A percentile compares a stretch with the other conserved stretches of the same genome.
Evolutionary conservation across 1,140 invertebrate species (phyloP).

Genomic region (Drosophila biarmipes): DNA sequence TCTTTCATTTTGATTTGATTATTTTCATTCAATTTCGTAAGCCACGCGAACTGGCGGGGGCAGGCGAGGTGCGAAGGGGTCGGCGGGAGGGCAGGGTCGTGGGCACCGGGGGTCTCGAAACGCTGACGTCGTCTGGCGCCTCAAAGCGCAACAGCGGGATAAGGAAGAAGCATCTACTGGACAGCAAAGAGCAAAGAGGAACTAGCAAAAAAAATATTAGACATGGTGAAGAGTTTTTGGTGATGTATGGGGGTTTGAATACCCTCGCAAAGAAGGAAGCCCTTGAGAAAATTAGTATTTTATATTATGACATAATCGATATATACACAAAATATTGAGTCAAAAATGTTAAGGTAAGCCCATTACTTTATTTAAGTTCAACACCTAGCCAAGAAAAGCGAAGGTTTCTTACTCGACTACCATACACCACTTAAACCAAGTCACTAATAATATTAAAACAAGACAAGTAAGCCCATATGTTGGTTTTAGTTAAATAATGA

Average conservation of each 20-base stretch:
- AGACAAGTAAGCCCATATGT: too few relatives aligned
- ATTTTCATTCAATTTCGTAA: conserved; percentile 75
- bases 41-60: conserved; percentile 52
- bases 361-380: too few relatives aligned
- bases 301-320: too few relatives aligned
- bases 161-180: conserved; percentile 22
- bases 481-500: too few relatives aligned
- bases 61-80: neutral
- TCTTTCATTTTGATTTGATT: conserved; percentile 73
- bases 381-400: too few relatives aligned
- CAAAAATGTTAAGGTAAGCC: too few relatives aligned
- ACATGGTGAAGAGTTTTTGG: neutral
- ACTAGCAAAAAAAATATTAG: conserved; percentile 2
- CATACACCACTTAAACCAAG: too few relatives aligned
- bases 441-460: too few relatives aligned
- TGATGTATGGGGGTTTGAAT: neutral
- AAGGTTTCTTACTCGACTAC: too few relatives aligned
- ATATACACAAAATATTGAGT: too few relatives aligned
- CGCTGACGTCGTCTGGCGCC: conserved; percentile 17
- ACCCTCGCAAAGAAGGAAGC: neutral
- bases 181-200: conserved; percentile 22
- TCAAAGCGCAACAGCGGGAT: conserved; percentile 55
- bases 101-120: neutral
- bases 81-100: neutral
- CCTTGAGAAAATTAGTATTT: too few relatives aligned